phyloP scores from a whole-genome alignment of 2,113 vertebrate genomes.

The Cervus canadensis region DNA sequence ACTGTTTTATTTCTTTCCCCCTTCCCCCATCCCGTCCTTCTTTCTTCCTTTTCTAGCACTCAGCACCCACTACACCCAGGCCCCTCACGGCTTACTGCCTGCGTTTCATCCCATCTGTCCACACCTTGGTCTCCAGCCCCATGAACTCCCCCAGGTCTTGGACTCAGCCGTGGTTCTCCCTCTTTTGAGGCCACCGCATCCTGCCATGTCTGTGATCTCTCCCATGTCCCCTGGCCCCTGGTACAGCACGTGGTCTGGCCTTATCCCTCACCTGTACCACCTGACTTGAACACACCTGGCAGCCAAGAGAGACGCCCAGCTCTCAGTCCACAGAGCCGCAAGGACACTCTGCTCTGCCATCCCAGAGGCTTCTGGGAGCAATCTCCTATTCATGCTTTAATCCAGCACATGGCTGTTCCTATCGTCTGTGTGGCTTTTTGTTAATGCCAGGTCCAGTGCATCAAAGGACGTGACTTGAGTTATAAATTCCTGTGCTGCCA shows the following conservation, averaged over 20 bases:
- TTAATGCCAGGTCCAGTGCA: slow-evolving; percentile 33
- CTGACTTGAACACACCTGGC: background rate
- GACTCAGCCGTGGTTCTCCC: background rate
- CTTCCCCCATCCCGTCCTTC: rapidly evolving
- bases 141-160: background rate
- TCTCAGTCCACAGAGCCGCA: rapidly evolving
- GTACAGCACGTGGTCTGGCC: background rate
- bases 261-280: rapidly evolving
- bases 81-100: background rate
- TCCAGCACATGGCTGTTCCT: background rate
- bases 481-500: slow-evolving; percentile 44
- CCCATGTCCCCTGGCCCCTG: background rate
- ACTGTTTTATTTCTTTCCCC: background rate
- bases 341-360: background rate
- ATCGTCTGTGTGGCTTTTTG: slow-evolving; percentile 38
- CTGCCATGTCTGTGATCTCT: rapidly evolving
- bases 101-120: background rate
- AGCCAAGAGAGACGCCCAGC: background rate
- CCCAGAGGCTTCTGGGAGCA: background rate
- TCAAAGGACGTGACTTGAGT: slow-evolving; percentile 18
- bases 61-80: background rate
- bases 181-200: background rate
- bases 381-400: background rate
- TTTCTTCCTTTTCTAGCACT: background rate
- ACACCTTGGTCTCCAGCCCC: background rate